Evolutionary conservation across 2,113 vertebrate species (phyloP), one percentile per base, ranked within the genome.

Genomic region (Dolichallabes microphthalmus): DNA sequence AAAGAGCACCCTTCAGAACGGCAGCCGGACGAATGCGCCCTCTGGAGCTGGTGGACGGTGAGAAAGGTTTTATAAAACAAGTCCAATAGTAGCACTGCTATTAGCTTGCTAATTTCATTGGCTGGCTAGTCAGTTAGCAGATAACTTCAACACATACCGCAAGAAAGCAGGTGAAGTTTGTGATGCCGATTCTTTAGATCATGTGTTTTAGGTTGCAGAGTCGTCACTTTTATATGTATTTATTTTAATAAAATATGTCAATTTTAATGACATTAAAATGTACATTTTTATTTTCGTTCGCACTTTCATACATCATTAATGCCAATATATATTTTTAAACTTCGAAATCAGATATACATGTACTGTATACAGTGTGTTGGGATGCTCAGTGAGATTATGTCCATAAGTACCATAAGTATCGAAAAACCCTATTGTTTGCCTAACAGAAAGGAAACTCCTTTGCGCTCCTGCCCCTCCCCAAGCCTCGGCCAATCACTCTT

Each of bases 401-500:
- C 30, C n/a, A 2, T 60, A 35, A 20, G 57, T 27, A 52, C 30
- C 15, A 30, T 25, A 3, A 15, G 2, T 61, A 25, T 80, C 17
- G 9, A 32, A 71, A 80, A 30, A 30, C 17, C 17, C 25, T 4
- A 27, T 9, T 15, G 22, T 60, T 45, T 45, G 20, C 66, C 10
- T 27, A 52, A 71, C 25, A n/a, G 64, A 85, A 61, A 30, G 9
- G 6, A 52, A 77, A 57, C 61, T 30, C 60, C 73, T 66, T 52
- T 9, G 4, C 17, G 9, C 60, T 12, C 1, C 55, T 27, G 19
- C 30, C 58, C 85, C 50, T 57, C 80, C 71, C 66, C 50, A 76
- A 68, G 27, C 81, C 82, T 45, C 66, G 61, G 77, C 76, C 76
- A 80, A 75, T 83, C 35, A 45, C 60, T 86, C 58, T 45, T 74